These are phyloP conservation scores for Ciconia maguari DNA, from an alignment of 2,113 vertebrate genomes.

Conservation along the genomic window DNA sequence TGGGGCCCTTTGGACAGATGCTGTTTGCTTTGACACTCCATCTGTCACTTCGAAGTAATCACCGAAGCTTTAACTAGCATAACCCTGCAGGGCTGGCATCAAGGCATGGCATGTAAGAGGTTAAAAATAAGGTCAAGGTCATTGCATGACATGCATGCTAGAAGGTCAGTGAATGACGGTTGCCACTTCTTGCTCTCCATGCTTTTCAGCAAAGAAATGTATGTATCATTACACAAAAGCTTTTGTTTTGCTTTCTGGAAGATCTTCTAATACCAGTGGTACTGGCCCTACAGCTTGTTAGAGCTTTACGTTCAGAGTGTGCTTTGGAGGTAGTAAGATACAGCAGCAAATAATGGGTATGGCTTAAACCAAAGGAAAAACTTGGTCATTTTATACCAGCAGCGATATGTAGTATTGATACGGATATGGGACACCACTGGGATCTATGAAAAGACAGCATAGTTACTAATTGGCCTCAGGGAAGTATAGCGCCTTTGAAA, in stretches of 20 bases:
- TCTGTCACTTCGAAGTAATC: constrained; percentile 37
- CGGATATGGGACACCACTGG: neutral
- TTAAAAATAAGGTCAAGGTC: constrained; percentile 51
- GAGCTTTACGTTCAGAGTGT: accelerated
- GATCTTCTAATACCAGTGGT: neutral
- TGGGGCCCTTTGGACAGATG: constrained; percentile 58
- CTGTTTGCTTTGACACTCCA: constrained; percentile 55
- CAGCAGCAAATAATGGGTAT: neutral
- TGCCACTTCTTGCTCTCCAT: neutral
- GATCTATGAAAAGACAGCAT: neutral
- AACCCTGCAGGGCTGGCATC: constrained; percentile 18
- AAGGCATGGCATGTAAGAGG: constrained; percentile 15
- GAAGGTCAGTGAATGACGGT: neutral
- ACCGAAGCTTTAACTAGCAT: constrained; percentile 22
- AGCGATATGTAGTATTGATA: neutral
- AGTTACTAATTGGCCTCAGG: neutral
- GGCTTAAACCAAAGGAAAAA: neutral
- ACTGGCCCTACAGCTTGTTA: neutral
- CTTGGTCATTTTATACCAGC: neutral
- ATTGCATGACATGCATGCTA: accelerated
- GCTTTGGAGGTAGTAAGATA: neutral
- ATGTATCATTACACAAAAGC: neutral
- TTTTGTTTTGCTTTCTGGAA: neutral
- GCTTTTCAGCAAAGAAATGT: neutral
- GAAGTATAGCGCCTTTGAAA: neutral